Percentiles rank a stretch among this genome's conserved stretches.
Conservation (phyloP, 35 echinoderm and acorn worm species). For the Apostichopus japonicus region DNA sequence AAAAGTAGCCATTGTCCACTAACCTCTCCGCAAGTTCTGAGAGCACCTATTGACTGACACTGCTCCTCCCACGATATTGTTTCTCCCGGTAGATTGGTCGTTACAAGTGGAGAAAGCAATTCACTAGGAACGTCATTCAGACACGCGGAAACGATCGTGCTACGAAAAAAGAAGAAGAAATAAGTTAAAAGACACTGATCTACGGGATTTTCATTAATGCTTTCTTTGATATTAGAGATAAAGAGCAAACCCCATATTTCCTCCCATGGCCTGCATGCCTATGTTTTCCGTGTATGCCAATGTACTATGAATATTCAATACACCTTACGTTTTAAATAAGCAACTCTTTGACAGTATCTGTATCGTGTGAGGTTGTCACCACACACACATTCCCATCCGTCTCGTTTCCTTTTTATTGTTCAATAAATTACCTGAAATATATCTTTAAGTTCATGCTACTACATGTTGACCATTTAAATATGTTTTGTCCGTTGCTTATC, state of each 20-base stretch:
- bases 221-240: too few species aligned
- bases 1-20: neutral
- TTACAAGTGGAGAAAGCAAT: conserved; percentile 10
- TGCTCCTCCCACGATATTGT: conserved; percentile 18
- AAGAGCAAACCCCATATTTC: too few species aligned
- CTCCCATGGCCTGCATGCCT: too few species aligned
- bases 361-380: too few species aligned
- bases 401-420: too few species aligned
- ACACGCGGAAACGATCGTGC: neutral
- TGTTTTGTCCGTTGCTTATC: neutral
- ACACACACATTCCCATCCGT: too few species aligned
- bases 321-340: too few species aligned
- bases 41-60: neutral
- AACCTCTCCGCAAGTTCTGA: neutral
- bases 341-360: too few species aligned
- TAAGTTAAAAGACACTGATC: too few species aligned
- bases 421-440: conserved; percentile 36
- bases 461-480: conserved; percentile 45
- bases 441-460: conserved; percentile 22
- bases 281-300: too few species aligned
- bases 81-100: conserved; percentile 16
- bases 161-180: neutral
- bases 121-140: conserved; percentile 21
- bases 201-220: too few species aligned
- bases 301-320: too few species aligned